These are phyloP conservation scores for Turnix velox DNA, from an alignment of 2,113 vertebrate species.

Conservation along the genomic window DNA sequence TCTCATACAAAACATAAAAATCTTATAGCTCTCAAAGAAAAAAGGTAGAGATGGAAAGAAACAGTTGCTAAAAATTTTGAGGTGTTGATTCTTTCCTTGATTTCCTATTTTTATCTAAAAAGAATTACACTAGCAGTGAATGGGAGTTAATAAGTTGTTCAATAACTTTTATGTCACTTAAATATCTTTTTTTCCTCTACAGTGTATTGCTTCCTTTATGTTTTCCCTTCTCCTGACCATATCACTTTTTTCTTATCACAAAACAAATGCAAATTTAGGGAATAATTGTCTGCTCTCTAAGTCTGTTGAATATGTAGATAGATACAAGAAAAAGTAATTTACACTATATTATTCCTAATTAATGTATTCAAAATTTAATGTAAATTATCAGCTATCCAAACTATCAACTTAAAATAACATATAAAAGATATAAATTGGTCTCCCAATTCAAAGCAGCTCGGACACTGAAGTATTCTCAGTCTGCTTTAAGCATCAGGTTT, in stretches of 20 bases:
- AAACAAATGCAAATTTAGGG: not conserved
- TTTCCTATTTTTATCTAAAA: not conserved
- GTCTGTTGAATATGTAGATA: not conserved
- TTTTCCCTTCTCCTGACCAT: not conserved
- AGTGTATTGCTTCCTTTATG: not conserved
- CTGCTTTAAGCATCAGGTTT: not conserved
- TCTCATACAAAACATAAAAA: not conserved
- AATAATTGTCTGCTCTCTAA: not conserved
- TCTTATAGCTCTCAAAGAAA: not conserved
- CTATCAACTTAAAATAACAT: not conserved
- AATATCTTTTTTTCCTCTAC: not conserved
- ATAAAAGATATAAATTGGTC: not conserved
- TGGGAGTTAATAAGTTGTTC: not conserved
- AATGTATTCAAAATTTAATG: not conserved
- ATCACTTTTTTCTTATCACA: not conserved
- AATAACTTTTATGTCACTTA: not conserved
- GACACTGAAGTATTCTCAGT: not conserved
- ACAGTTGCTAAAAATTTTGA: not conserved
- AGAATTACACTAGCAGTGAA: not conserved
- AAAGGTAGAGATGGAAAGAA: not conserved
- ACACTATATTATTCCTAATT: not conserved
- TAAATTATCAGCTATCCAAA: not conserved
- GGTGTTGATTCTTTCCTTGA: not conserved
- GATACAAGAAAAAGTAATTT: not conserved
- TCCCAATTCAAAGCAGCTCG: not conserved